Percentiles rank a stretch among this genome's conserved stretches.
Conservation (phyloP, 2,888 invertebrate species). For the Temnothorax ravouxi region DNA sequence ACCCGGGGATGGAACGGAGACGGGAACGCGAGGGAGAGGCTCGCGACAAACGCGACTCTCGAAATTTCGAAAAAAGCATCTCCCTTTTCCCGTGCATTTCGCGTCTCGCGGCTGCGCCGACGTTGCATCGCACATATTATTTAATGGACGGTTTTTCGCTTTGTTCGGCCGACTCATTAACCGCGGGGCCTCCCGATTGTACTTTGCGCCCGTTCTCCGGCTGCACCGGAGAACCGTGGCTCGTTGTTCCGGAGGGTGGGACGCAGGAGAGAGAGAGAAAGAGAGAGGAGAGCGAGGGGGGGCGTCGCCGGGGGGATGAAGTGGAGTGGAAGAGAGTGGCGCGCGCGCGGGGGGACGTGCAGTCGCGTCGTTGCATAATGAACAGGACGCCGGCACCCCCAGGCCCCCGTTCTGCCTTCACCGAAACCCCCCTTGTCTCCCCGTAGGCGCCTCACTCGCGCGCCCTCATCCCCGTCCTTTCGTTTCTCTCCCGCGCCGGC, state of each 20-base stretch:
- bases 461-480: slow-evolving; percentile 58
- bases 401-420: slow-evolving; percentile 59
- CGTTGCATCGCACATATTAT: slow-evolving; percentile 84
- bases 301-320: slow-evolving; percentile 54
- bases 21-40: background rate
- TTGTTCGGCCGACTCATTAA: slow-evolving; percentile 85
- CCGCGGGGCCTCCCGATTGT: slow-evolving; percentile 83
- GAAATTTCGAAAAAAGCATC: slow-evolving; percentile 65
- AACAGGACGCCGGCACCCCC: slow-evolving; percentile 82
- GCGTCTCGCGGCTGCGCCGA: slow-evolving; percentile 63
- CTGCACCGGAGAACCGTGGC: slow-evolving; percentile 78
- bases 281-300: slow-evolving; percentile 47
- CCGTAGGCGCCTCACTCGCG: slow-evolving; percentile 63
- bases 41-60: slow-evolving; percentile 30
- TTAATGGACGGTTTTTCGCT: slow-evolving; percentile 85
- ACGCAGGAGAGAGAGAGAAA: slow-evolving; percentile 31
- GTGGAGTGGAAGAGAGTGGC: slow-evolving; percentile 57
- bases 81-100: slow-evolving; percentile 48
- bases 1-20: background rate
- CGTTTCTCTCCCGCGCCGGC: slow-evolving; percentile 59
- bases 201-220: slow-evolving; percentile 82
- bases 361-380: slow-evolving; percentile 84
- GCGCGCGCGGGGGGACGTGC: slow-evolving; percentile 68
- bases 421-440: slow-evolving; percentile 62
- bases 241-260: slow-evolving; percentile 71